Evolutionary conservation across 2,797 vertebrate genomes (phyloP), one percentile per base, ranked within the genome.

Genomic region (Neosilurus hyrtlii): DNA sequence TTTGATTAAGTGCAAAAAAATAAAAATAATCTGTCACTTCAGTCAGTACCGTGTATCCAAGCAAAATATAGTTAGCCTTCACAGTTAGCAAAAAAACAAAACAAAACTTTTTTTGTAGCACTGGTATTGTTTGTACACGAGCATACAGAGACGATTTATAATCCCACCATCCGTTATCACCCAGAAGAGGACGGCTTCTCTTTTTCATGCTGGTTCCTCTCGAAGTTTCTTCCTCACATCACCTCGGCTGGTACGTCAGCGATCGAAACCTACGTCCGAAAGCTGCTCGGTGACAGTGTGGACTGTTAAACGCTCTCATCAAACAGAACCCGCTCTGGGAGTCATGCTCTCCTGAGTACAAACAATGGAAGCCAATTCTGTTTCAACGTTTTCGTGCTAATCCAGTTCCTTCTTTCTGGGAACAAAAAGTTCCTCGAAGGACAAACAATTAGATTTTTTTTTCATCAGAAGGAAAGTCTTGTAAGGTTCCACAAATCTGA

Each of bases 311-410:
- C 10, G 10, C 1, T 4, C 9, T 24, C 9, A 77, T 77, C 35
- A 43, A 43, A 16, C n/a, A 24, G 49, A 26, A 63, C 75, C 51
- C 24, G 30, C 57, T 7, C 71, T 18, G 26, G 12, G 72, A 22
- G 73, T 37, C 75, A 63, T 51, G 75, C 75, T 63, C 9, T 9
- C 16, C 15, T 7, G n/a, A 52, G 8, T 52, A 65, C 75, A 24
- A 78, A 63, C 75, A 78, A 78, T 63, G n/a, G 43, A 49, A 51
- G 75, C 26, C 61, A 10, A 63, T 63, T 26, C 59, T 49, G n/a
- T 8, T 15, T 11, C 30, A 37, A 11, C 11, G 5, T 43, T 43
- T 61, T 51, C 20, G 59, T 76, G 73, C 73, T 76, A 37, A 76
- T 61, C 4, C 11, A n/a, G 20, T 22, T 57, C 30, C 18, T 35